These are phyloP conservation scores for Cephus rjabovi DNA, from an alignment of 2,888 invertebrate genomes.

Conservation along the genomic window DNA sequence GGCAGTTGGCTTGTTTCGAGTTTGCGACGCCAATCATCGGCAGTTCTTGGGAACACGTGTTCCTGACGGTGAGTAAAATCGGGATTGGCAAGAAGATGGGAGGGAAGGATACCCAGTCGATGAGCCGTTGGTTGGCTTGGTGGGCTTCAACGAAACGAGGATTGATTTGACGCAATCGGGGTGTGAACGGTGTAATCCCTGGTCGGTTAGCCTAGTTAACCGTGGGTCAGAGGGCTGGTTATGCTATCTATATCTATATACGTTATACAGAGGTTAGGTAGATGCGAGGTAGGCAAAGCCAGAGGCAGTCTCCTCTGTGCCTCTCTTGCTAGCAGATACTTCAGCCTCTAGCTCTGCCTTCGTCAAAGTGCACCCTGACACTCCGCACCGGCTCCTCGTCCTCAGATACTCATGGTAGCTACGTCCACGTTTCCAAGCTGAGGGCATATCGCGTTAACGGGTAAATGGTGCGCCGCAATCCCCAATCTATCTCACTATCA, in stretches of 20 bases:
- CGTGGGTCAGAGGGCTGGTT: constrained; percentile 2
- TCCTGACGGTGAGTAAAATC: neutral
- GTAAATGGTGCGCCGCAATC: constrained; percentile 31
- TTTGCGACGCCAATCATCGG: neutral
- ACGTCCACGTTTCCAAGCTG: constrained; percentile 4
- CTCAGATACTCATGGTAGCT: neutral
- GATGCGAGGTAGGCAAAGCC: neutral
- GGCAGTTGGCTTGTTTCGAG: neutral
- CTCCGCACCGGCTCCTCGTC: neutral
- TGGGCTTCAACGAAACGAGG: neutral
- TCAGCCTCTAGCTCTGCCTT: neutral
- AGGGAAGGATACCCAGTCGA: neutral
- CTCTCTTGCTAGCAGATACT: neutral
- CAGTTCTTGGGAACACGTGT: neutral
- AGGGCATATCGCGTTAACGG: constrained; percentile 35
- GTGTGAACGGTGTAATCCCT: constrained; percentile 32
- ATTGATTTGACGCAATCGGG: constrained; percentile 23
- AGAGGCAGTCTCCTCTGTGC: neutral
- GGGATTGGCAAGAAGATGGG: neutral
- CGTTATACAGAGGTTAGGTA: neutral
- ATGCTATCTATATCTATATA: neutral
- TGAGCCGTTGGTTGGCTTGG: neutral
- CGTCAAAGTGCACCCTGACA: neutral
- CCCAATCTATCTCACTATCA: constrained; percentile 35
- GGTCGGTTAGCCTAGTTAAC: constrained; percentile 27